A percentile compares a stretch with the other conserved stretches of the same genome.
These are phyloP conservation scores for Thymelicus sylvestris DNA, from an alignment of 2,888 invertebrate genomes.

Conservation along the genomic window DNA sequence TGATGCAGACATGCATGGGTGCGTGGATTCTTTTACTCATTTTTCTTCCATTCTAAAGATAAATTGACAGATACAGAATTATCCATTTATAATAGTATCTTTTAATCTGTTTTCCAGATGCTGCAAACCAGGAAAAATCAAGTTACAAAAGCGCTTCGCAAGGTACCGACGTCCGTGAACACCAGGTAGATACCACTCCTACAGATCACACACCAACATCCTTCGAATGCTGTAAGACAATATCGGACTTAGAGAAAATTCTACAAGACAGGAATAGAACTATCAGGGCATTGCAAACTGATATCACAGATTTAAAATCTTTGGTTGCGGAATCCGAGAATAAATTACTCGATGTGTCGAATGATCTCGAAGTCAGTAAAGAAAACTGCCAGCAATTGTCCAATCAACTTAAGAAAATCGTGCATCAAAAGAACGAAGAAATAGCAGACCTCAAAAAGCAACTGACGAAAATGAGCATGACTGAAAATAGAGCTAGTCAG, in stretches of 20 bases:
- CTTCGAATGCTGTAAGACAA: conserved; percentile 70
- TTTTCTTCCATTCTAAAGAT: not conserved
- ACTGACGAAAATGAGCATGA: conserved; percentile 68
- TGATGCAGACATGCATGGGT: conserved; percentile 2
- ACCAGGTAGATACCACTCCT: conserved; percentile 73
- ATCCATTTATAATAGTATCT: conserved; percentile 20
- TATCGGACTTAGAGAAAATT: conserved; percentile 75
- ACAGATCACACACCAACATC: conserved; percentile 70
- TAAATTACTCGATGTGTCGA: conserved; percentile 68
- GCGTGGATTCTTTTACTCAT: not conserved
- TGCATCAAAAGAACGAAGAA: conserved; percentile 75
- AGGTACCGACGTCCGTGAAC: conserved; percentile 54
- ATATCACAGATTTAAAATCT: conserved; percentile 68
- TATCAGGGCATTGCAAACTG: conserved; percentile 70
- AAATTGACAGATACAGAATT: conserved; percentile 3
- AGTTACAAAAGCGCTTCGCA: conserved; percentile 53
- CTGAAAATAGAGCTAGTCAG: conserved; percentile 72
- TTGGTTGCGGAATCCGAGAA: conserved; percentile 74
- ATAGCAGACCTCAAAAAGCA: conserved; percentile 74
- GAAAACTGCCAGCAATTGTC: conserved; percentile 73
- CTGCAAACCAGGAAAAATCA: conserved; percentile 57
- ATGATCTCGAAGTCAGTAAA: conserved; percentile 67
- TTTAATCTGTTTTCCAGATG: conserved; percentile 55
- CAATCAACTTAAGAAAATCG: conserved; percentile 72
- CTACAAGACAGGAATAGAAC: conserved; percentile 73